Base-by-base conservation (phyloP, 2,888 invertebrate genomes). In the Macroteleia sp. region DNA sequence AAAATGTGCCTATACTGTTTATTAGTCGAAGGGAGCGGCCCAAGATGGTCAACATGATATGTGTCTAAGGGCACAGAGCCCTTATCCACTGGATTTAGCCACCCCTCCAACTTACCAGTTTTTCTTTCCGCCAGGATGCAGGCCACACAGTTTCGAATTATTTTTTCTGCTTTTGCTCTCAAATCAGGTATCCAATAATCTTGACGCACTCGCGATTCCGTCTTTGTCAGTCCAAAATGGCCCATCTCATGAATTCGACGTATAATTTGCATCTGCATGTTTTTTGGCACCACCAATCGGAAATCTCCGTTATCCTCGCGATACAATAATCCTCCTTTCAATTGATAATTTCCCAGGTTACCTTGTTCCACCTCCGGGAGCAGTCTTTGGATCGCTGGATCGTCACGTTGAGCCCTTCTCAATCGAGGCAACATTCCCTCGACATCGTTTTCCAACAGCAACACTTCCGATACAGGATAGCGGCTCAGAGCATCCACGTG, bases 131-230 rank as follows among this genome's bases (percentile, higher is more conserved):
- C 34, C 12, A 34, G 34, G 10, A 34, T 34, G 3, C 34, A 34
- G 3, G 3, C 6, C n/a, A 34, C 34, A 10, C 34, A 34, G n/a
- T 34, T 34, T 9, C 12, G 9, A 6, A 34, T 10, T 12, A 39
- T 10, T 39, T 39, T 39, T 17, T 39, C 17, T 4, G 16, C 9
- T 16, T 39, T 39, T 2, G 3, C 2, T 12, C 3, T 14, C 12
- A 39, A 16, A 39, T 44, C 44, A 12, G 25, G 14, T 2, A 44
- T 44, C 44, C 44, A 44, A 22, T 44, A 44, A 22, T 44, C 44
- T n/a, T 44, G 22, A 3, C 25, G 10, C 25, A 25, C 9, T 44
- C 25, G n/a, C 8, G 25, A 12, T n/a, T 44, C 25, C 9, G 25
- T 44, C 14, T 44, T 44, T 3, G 44, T 25, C 14, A 44, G 3